Conservation (phyloP, 2,888 invertebrate genomes). For the Ceraclea dissimilis region DNA sequence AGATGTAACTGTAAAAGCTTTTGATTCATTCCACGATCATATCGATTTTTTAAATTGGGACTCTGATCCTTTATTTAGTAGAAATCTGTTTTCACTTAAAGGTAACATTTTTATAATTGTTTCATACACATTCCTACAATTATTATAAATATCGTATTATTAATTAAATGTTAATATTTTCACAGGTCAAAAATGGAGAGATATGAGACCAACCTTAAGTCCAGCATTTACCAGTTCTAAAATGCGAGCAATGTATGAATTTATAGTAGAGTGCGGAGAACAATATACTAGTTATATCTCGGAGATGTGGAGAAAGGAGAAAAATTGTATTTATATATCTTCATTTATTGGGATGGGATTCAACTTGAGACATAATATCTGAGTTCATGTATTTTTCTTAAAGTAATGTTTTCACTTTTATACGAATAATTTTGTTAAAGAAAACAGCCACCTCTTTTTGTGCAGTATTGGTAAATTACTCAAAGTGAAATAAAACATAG, state of each 20-base stretch:
- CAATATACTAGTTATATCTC: conserved; percentile 33
- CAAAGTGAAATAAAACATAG: no score
- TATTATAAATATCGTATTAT: no score
- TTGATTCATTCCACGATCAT: not conserved
- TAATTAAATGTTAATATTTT: not conserved
- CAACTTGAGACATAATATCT: no score
- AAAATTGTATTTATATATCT: not conserved
- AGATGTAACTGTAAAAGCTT: not conserved
- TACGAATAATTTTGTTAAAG: no score
- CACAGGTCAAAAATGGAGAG: conserved; percentile 38
- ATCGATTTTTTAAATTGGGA: not conserved
- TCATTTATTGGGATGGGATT: not conserved
- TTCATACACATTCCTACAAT: no score
- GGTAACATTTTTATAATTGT: not conserved
- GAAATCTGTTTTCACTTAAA: not conserved
- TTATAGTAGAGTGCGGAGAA: conserved; percentile 39
- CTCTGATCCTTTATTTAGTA: not conserved
- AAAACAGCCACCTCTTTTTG: no score
- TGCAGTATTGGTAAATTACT: no score
- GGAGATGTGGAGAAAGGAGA: not conserved
- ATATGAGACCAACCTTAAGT: conserved; percentile 39
- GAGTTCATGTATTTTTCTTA: no score
- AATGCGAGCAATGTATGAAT: conserved; percentile 21
- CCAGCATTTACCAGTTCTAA: conserved; percentile 16
- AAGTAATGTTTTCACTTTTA: no score